Percentiles rank a stretch among this genome's conserved stretches.
Conservation (phyloP, 2,888 invertebrate species). For the Bombylius major region DNA sequence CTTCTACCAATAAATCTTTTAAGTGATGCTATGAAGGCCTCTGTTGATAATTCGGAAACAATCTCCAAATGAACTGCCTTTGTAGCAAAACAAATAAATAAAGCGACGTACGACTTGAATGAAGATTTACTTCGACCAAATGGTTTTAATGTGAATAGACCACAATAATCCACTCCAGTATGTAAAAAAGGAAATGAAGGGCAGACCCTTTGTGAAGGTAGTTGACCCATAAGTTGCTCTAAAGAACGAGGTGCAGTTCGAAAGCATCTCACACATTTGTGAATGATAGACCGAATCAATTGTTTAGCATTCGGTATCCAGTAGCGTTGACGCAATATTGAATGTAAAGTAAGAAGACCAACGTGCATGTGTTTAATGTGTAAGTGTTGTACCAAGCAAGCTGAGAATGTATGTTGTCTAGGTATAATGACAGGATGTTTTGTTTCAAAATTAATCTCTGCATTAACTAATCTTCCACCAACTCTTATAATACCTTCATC, state of each 20-base stretch:
- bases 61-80: background rate
- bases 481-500: too few species aligned
- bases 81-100: background rate
- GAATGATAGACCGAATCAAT: background rate
- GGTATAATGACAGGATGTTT: too few species aligned
- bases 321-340: too few species aligned
- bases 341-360: too few species aligned
- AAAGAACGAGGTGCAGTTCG: background rate
- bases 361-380: too few species aligned
- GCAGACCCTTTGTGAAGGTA: background rate
- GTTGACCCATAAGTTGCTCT: background rate
- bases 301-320: too few species aligned
- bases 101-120: background rate
- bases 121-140: background rate
- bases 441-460: too few species aligned
- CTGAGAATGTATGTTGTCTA: too few species aligned
- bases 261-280: background rate
- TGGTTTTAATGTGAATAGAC: background rate
- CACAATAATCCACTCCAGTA: background rate
- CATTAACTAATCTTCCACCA: too few species aligned
- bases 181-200: background rate
- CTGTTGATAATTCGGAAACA: background rate
- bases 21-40: background rate
- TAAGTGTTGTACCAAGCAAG: too few species aligned
- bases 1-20: background rate